Conservation (phyloP, 2,797 vertebrate species). For the Merluccius polli region DNA sequence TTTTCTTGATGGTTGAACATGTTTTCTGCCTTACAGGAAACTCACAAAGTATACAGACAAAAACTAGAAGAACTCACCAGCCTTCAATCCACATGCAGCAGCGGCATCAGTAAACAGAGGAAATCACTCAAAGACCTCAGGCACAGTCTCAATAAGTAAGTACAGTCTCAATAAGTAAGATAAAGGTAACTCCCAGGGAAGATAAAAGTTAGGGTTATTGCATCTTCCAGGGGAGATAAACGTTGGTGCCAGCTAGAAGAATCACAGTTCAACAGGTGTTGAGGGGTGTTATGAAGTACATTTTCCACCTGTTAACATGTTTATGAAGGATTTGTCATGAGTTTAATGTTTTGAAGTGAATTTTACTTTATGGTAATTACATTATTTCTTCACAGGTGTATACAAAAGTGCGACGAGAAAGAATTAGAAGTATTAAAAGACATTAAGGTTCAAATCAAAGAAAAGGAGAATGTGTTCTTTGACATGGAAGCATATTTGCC, state of each 20-base stretch:
- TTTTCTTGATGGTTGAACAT: background rate
- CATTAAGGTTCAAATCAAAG: constrained; percentile 86
- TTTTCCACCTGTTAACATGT: background rate
- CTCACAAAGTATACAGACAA: constrained; percentile 90
- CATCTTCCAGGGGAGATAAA: background rate
- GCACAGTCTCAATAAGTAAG: constrained; percentile 77
- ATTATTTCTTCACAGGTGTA: constrained; percentile 69
- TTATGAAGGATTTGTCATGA: background rate
- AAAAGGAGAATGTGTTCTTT: constrained; percentile 89
- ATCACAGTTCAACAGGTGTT: background rate
- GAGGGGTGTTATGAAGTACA: background rate
- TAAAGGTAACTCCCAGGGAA: background rate
- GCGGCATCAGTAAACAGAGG: constrained; percentile 86
- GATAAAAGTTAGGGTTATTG: background rate
- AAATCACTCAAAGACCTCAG: constrained; percentile 80
- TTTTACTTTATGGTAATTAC: background rate
- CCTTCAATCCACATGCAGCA: constrained; percentile 83
- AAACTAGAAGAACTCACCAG: constrained; percentile 91
- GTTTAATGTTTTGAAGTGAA: background rate
- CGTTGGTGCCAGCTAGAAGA: too few species aligned
- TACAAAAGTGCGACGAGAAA: constrained; percentile 65
- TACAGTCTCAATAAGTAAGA: too few species aligned
- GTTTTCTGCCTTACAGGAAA: constrained; percentile 75
- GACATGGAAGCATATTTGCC: constrained; percentile 99
- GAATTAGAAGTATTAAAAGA: constrained; percentile 77